Conservation (phyloP, 1,140 invertebrate genomes). For the Aethina tumida region DNA sequence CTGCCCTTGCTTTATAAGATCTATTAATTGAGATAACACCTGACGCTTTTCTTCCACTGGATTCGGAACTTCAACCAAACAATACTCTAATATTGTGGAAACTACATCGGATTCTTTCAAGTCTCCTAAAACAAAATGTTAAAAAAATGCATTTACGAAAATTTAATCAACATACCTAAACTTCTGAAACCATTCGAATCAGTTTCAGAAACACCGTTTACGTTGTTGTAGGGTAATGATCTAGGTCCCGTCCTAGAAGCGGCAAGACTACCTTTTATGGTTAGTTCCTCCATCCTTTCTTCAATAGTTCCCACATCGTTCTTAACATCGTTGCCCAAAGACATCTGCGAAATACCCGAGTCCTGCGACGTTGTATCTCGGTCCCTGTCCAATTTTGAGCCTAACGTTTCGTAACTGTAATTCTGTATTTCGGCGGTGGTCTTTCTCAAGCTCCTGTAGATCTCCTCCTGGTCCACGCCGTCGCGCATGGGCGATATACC, state of each 20-base stretch:
- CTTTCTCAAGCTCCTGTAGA: slow-evolving; percentile 74
- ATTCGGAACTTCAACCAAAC: slow-evolving; percentile 31
- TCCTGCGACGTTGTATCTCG: slow-evolving; percentile 78
- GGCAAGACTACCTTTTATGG: slow-evolving; percentile 19
- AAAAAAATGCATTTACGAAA: background rate
- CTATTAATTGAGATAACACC: slow-evolving; percentile 35
- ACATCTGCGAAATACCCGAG: slow-evolving; percentile 81
- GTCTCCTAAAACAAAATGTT: slow-evolving; percentile 24
- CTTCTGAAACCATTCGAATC: slow-evolving; percentile 32
- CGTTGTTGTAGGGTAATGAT: slow-evolving; percentile 24
- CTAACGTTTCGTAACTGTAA: slow-evolving; percentile 60
- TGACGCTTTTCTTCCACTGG: slow-evolving; percentile 27
- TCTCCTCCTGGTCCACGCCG: slow-evolving; percentile 75
- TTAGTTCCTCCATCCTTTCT: slow-evolving; percentile 40
- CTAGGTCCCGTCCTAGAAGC: slow-evolving; percentile 17
- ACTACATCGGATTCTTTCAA: slow-evolving; percentile 36
- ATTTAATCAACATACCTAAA: slow-evolving; percentile 21
- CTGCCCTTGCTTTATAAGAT: slow-evolving; percentile 38
- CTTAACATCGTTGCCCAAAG: slow-evolving; percentile 39
- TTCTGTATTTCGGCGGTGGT: slow-evolving; percentile 92
- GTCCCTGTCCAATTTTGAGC: slow-evolving; percentile 46
- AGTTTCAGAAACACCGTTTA: slow-evolving; percentile 27
- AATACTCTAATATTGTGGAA: slow-evolving; percentile 32
- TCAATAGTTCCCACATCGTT: slow-evolving; percentile 35
- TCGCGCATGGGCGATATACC: slow-evolving; percentile 45